Conservation (phyloP, 2,797 vertebrate genomes). For the Vespertilio murinus region DNA sequence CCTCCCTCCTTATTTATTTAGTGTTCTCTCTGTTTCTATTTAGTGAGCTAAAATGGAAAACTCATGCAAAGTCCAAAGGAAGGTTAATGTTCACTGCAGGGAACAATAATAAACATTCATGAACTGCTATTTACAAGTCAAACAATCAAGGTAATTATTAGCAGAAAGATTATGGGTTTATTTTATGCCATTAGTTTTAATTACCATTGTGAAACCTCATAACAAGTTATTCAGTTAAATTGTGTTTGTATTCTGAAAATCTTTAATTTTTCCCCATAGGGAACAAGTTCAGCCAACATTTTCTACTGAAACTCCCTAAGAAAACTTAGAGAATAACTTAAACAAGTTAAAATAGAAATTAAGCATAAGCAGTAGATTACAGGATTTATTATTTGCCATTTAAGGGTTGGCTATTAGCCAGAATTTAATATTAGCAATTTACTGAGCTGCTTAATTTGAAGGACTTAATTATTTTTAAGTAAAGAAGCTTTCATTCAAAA, state of each 20-base stretch:
- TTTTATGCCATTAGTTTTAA: slow-evolving; percentile 2
- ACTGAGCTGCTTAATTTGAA: background rate
- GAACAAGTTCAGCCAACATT: background rate
- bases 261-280: slow-evolving; percentile 38
- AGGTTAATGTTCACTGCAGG: background rate
- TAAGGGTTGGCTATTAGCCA: slow-evolving; percentile 4
- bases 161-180: slow-evolving; percentile 26
- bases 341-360: slow-evolving; percentile 39
- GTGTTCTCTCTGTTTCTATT: background rate
- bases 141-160: slow-evolving; percentile 33
- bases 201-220: background rate
- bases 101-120: background rate
- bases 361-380: background rate
- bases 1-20: background rate
- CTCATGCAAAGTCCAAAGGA: background rate
- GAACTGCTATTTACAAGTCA: slow-evolving; percentile 1
- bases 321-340: slow-evolving; percentile 34
- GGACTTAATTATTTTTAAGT: background rate
- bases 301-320: background rate
- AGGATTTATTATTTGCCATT: background rate
- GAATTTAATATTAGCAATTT: background rate
- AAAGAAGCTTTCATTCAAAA: background rate
- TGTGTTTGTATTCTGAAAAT: slow-evolving; percentile 21
- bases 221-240: slow-evolving; percentile 27
- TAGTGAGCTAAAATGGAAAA: slow-evolving; percentile 1